Conservation (phyloP, 2,113 vertebrate genomes). For the Phainopepla nitens region DNA sequence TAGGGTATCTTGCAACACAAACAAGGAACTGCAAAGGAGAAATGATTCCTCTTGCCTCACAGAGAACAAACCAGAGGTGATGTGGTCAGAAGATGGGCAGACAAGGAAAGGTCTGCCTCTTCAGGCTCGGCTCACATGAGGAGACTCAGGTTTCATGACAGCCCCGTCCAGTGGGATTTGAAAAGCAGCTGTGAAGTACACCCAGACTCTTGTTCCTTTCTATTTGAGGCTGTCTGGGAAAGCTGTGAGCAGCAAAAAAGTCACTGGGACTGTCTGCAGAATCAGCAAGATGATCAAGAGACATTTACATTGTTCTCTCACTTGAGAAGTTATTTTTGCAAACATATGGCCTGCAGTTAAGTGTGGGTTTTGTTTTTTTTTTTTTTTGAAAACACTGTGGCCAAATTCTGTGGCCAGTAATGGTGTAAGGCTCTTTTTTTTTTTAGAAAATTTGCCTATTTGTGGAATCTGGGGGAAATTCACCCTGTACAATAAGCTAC, state of each 20-base stretch:
- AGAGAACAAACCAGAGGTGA: not conserved
- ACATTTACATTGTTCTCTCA: slow-evolving; percentile 16
- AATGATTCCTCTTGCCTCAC: not conserved
- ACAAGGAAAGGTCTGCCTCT: not conserved
- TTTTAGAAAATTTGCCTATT: not conserved
- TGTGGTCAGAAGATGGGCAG: not conserved
- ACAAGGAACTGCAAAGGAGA: not conserved
- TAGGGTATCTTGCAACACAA: not conserved
- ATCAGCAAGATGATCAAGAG: slow-evolving; percentile 47
- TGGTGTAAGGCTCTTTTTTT: not conserved
- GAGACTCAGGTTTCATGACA: not conserved
- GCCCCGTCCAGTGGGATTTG: not conserved
- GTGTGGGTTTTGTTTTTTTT: not conserved
- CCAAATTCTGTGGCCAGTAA: not conserved
- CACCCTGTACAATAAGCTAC: not conserved
- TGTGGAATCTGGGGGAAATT: not conserved
- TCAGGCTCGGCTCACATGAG: not conserved
- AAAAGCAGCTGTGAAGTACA: slow-evolving; percentile 30
- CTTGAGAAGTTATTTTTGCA: slow-evolving; percentile 32
- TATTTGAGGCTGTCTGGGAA: slow-evolving; percentile 40
- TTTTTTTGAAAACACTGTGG: not conserved
- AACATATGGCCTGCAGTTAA: slow-evolving; percentile 34
- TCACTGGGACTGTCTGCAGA: slow-evolving; percentile 36
- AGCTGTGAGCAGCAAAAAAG: slow-evolving; percentile 40
- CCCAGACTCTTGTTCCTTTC: slow-evolving; percentile 11